A percentile compares a stretch with the other conserved stretches of the same genome.
These are phyloP conservation scores for Drosophila crucigera DNA, from an alignment of 2,888 invertebrate genomes.

Conservation along the genomic window DNA sequence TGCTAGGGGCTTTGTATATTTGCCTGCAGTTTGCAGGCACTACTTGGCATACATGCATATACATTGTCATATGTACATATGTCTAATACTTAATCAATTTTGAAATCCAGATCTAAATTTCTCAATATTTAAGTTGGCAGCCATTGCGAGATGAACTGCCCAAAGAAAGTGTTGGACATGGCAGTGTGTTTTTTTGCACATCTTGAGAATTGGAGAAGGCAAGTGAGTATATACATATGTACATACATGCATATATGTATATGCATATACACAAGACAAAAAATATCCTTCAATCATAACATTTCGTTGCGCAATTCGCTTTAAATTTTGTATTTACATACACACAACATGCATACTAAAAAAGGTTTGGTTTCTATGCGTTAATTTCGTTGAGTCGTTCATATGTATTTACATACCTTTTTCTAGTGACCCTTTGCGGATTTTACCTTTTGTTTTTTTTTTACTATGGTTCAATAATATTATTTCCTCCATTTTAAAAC, in stretches of 20 bases:
- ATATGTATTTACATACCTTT: not conserved
- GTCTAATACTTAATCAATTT: constrained; percentile 59
- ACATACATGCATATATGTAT: not conserved
- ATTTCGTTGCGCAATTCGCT: not conserved
- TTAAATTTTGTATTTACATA: not conserved
- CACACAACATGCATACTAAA: not conserved
- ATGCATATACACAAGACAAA: not conserved
- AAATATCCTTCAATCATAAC: not conserved
- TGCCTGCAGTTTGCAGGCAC: not conserved
- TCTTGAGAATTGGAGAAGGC: constrained; percentile 10
- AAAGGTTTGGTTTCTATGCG: not conserved
- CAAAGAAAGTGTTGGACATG: not conserved
- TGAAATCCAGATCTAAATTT: constrained; percentile 60
- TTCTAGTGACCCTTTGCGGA: not conserved
- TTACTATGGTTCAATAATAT: not conserved
- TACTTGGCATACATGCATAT: constrained; percentile 6
- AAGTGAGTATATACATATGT: not conserved
- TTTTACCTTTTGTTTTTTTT: not conserved
- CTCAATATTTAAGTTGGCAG: constrained; percentile 29
- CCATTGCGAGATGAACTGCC: constrained; percentile 15
- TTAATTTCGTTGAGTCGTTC: not conserved
- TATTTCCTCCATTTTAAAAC: not conserved
- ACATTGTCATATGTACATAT: constrained; percentile 2
- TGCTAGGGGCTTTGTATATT: not conserved
- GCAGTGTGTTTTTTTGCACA: constrained; percentile 5